Percentiles rank a stretch among this genome's conserved stretches.
These are phyloP conservation scores for Casuarius casuarius DNA, from an alignment of 2,113 vertebrate genomes.

Conservation along the genomic window DNA sequence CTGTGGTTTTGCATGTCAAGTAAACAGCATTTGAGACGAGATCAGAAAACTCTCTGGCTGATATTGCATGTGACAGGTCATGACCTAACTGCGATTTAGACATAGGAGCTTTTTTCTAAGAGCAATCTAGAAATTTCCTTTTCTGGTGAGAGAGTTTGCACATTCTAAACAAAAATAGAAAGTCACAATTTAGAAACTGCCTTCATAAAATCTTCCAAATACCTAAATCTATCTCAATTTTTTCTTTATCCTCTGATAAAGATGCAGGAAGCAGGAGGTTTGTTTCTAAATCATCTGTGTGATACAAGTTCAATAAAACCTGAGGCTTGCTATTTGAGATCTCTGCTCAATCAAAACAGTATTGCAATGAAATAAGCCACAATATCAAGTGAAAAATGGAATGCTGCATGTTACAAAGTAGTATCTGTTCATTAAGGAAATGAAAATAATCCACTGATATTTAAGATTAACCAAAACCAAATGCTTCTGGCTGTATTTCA, in stretches of 20 bases:
- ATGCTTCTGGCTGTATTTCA: not conserved
- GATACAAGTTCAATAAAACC: not conserved
- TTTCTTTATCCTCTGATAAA: not conserved
- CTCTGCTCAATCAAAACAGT: not conserved
- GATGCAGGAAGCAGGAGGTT: not conserved
- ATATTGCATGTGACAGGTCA: not conserved
- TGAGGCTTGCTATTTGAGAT: not conserved
- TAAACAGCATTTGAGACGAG: not conserved
- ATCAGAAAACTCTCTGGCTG: not conserved
- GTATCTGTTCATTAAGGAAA: not conserved
- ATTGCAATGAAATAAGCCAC: not conserved
- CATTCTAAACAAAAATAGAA: not conserved
- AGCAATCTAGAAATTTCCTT: not conserved
- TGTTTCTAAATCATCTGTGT: not conserved
- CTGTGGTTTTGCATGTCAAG: not conserved
- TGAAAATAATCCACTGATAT: not conserved
- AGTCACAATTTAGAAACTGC: not conserved
- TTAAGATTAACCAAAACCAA: not conserved
- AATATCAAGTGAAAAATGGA: not conserved
- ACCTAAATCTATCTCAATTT: not conserved
- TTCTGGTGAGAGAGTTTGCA: not conserved
- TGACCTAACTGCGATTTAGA: not conserved
- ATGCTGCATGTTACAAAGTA: not conserved
- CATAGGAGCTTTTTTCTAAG: not conserved
- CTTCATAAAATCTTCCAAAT: not conserved